Base-by-base conservation (phyloP, 1,140 invertebrate genomes). In the Carposina sasakii region DNA sequence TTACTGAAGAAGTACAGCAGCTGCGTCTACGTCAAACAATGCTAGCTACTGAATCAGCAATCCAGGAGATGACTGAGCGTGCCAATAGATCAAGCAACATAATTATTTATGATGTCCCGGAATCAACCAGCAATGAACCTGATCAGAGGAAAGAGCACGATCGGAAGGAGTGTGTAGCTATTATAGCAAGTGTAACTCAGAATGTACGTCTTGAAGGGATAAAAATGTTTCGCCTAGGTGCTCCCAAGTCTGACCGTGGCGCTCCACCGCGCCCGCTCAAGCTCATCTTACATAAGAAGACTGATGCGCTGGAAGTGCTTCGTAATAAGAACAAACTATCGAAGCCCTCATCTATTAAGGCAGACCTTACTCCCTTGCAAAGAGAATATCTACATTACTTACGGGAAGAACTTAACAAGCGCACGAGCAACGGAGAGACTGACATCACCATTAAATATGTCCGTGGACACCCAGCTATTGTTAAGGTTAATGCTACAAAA, bases 371-470 rank as follows among this genome's bases (percentile, higher is more conserved):
- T 15, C 49, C 56, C 0, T 37, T 48, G 16, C 60, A 62, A 40
- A 24, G 41, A 12, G 54, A 47, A 28, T 46, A 54, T 16, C 23
- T 58, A 23, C 54, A 55, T 3, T 42, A 46, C 13, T 26, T 62
- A 4, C 47, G 42, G 20, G 45, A 52, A 43, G 55, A 58, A 16
- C 46, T 62, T 13, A 10, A 33, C 2, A 39, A 52, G 9, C 54
- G 55, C 6, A 45, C 31, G 9, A 30, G 40, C n/a, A 52, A 52
- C 24, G 55, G 56, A 22, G 55, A 62, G 28, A 30, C 26, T 20
- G 43, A 57, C 39, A 23, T 58, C 12, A 52, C 26, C 22, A 62
- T 58, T 16, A 62, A 62, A 33, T 62, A 57, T 40, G 49, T 48
- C 9, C 49, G 48, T 9, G 59, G 59, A 16, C 44, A 31, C 2